Conservation (phyloP, 2,888 invertebrate genomes). For the Philonicus albiceps region DNA sequence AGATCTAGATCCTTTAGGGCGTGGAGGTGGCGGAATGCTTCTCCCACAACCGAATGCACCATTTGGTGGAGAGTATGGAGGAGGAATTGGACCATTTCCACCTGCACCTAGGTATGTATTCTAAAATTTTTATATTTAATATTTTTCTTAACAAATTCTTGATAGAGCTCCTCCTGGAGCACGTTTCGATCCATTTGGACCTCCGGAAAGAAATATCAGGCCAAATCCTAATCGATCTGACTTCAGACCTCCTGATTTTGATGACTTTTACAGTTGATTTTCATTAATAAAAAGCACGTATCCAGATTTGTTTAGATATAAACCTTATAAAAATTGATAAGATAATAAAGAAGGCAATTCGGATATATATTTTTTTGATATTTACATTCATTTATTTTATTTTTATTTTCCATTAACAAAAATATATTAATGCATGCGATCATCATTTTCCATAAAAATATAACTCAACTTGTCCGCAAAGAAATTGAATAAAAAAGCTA, state of each 20-base stretch:
- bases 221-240: slow-evolving; percentile 73
- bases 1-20: slow-evolving; percentile 80
- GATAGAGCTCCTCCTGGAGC: slow-evolving; percentile 69
- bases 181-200: slow-evolving; percentile 86
- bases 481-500: background rate
- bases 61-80: slow-evolving; percentile 45
- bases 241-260: slow-evolving; percentile 73
- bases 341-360: background rate
- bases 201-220: slow-evolving; percentile 65
- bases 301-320: background rate
- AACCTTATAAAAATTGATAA: background rate
- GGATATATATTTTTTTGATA: background rate
- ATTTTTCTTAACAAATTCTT: background rate
- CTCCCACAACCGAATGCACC: slow-evolving; percentile 69
- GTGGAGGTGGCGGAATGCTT: slow-evolving; percentile 77
- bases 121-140: background rate
- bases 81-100: background rate
- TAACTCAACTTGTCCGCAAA: background rate
- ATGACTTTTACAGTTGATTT: slow-evolving; percentile 76
- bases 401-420: background rate
- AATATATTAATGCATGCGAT: background rate
- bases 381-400: background rate
- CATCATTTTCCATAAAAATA: background rate
- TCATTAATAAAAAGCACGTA: background rate
- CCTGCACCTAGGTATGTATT: background rate